Conservation (phyloP, 2,888 invertebrate species). For the Hypomecis punctinalis region DNA sequence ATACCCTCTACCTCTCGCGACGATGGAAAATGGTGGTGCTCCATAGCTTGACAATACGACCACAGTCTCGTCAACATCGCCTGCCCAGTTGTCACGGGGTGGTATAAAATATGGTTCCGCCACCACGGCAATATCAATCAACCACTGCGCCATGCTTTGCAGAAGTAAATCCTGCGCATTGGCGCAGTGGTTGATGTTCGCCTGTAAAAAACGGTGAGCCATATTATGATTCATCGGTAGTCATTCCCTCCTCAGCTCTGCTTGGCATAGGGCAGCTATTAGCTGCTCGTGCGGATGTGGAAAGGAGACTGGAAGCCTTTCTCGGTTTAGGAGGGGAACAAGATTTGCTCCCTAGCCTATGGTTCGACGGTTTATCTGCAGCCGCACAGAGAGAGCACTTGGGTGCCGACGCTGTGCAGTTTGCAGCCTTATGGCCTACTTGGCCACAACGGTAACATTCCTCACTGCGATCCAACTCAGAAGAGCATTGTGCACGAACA, state of each 20-base stretch:
- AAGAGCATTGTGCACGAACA: too few relatives aligned
- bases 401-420: too few relatives aligned
- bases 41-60: background rate
- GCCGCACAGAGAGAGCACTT: too few relatives aligned
- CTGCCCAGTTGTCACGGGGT: constrained; percentile 20
- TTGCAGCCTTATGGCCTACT: background rate
- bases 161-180: constrained; percentile 33
- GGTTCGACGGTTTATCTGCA: constrained; percentile 1
- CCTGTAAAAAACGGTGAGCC: constrained; percentile 21
- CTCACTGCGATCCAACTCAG: too few relatives aligned
- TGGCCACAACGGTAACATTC: background rate
- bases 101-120: constrained; percentile 40
- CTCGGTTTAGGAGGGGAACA: constrained; percentile 9
- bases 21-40: background rate
- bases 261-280: too few relatives aligned
- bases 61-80: constrained; percentile 20
- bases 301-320: background rate
- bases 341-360: constrained; percentile 4
- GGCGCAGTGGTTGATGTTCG: constrained; percentile 1
- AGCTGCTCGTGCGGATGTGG: background rate
- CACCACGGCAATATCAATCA: constrained; percentile 31
- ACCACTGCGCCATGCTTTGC: constrained; percentile 37
- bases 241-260: constrained; percentile 3
- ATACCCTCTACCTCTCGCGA: constrained; percentile 12
- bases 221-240: background rate